Evolutionary conservation across 2,113 vertebrate species (phyloP), one percentile per base, ranked within the genome.

Genomic region (Morone saxatilis): DNA sequence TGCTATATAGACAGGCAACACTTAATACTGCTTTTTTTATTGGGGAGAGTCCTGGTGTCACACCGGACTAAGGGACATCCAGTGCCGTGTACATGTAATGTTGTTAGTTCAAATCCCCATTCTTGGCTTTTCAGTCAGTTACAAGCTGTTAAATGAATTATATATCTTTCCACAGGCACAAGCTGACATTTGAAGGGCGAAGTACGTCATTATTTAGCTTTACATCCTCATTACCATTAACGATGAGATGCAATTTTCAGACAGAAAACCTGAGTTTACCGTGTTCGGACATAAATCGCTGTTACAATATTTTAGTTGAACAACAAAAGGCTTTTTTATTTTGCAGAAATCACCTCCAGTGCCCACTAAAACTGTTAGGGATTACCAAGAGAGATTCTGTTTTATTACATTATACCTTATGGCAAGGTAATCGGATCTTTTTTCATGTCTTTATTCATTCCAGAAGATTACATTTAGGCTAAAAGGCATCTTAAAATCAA

Each of bases 1-100:
- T 91, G 86, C 91, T 81, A 87, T 89, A 92, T 89, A 92, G 92
- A 93, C 91, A 93, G 89, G 78, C 88, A 89, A 92, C 89, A 92
- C 90, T 92, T 92, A 90, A 93, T 93, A 90, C 85, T 82, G 81
- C 69, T 70, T 75, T 86, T 81, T 83, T 77, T 89, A 47, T 71
- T 78, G 77, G 74, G 75, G 79, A 76, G 83, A 72, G 80, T 88
- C 71, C 85, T 75, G 76, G 79, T 80, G 78, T 87, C 80, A 88
- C 83, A 80, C 62, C 51, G 48, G 75, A 88, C 80, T 66, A 31
- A 86, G 48, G 81, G 56, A 56, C 69, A 87, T 89, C 76, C 68
- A 87, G 72, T 67, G 69, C 73, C 66, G 67, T 48, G 51, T 16
- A 36, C 50, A 74, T 0, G 8, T 53, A 60, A 71, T 60, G 36